These are phyloP conservation scores for Alectoris magna DNA, from an alignment of 2,797 vertebrate genomes.

Conservation along the genomic window DNA sequence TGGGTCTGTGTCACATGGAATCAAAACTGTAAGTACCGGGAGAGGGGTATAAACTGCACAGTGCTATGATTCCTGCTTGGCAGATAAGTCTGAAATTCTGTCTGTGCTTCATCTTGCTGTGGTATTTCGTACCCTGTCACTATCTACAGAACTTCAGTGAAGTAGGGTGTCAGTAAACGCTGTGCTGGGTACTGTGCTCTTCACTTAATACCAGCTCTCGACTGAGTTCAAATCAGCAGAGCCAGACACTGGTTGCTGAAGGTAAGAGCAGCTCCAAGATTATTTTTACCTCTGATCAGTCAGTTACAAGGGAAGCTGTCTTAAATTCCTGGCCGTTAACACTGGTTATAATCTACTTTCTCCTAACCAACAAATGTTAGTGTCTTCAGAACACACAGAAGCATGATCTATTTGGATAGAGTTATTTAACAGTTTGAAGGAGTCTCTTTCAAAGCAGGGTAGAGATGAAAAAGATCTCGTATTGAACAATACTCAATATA, in stretches of 20 bases:
- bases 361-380: background rate
- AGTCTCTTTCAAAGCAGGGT: background rate
- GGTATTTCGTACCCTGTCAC: background rate
- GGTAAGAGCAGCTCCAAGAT: background rate
- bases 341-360: background rate
- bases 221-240: background rate
- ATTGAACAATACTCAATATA: background rate
- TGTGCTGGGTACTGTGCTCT: background rate
- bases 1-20: background rate
- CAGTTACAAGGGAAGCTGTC: background rate
- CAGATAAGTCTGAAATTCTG: background rate
- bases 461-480: background rate
- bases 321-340: background rate
- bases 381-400: background rate
- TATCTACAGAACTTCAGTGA: background rate
- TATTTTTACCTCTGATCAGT: background rate
- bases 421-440: background rate
- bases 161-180: background rate
- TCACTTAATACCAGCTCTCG: background rate
- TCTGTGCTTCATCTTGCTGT: background rate
- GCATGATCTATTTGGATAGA: background rate
- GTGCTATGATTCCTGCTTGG: background rate
- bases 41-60: background rate
- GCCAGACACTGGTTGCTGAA: background rate
- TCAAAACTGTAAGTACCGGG: background rate